Evolutionary conservation across 1,140 invertebrate genomes (phyloP).

Genomic region (Scaptomyza graminum): DNA sequence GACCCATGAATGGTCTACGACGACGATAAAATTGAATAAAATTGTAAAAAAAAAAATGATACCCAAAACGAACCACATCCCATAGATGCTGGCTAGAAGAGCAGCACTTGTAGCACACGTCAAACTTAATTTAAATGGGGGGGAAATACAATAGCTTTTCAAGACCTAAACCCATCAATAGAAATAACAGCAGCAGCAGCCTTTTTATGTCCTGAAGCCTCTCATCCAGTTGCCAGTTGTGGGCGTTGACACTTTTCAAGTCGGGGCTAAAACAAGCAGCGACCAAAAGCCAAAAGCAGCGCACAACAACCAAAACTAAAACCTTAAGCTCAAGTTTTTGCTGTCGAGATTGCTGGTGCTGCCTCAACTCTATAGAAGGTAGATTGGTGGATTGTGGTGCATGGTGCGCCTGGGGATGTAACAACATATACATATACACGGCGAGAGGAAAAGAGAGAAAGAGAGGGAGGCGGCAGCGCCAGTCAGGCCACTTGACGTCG

Average conservation of each 20-base stretch:
- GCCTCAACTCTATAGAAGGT: not conserved
- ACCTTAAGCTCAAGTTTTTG: constrained; percentile 27
- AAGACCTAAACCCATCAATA: not conserved
- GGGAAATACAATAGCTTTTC: constrained; percentile 9
- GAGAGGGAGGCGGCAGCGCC: not conserved
- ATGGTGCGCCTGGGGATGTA: not conserved
- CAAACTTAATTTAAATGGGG: constrained; percentile 17
- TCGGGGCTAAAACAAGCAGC: constrained; percentile 14
- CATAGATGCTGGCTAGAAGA: not conserved
- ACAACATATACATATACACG: not conserved
- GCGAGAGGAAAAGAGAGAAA: not conserved
- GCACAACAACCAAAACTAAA: constrained; percentile 2
- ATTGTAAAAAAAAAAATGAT: not conserved
- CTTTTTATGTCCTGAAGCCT: constrained; percentile 13
- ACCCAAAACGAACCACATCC: not conserved
- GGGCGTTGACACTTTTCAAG: constrained; percentile 32
- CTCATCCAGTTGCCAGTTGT: constrained; percentile 11
- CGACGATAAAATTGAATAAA: not conserved
- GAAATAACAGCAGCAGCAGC: constrained; percentile 1
- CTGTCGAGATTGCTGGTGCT: constrained; percentile 20
- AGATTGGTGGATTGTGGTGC: not conserved
- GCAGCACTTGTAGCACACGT: not conserved
- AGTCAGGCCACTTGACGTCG: constrained; percentile 48
- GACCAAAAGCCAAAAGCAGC: constrained; percentile 3
- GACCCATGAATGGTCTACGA: not conserved